Conservation (phyloP, 2,113 vertebrate species). For the Oxygymnocypris stewartii region DNA sequence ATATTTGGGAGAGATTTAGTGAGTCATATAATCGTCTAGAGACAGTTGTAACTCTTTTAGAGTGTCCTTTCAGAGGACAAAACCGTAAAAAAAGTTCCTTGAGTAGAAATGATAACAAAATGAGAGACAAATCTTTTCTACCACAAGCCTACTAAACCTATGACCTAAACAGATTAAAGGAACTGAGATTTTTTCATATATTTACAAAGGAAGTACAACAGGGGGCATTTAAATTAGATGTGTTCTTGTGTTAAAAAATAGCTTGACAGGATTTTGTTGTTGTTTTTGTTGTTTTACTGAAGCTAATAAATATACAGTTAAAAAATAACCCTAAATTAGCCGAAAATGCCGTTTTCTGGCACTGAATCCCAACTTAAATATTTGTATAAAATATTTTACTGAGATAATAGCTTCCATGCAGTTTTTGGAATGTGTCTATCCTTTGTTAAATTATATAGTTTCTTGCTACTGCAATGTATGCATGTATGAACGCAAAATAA, state of each 20-base stretch:
- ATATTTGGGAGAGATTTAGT: slow-evolving; percentile 54
- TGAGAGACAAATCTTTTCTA: slow-evolving; percentile 17
- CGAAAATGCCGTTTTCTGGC: not conserved
- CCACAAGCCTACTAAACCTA: slow-evolving; percentile 1
- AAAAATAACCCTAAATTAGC: not conserved
- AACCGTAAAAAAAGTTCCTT: slow-evolving; percentile 47
- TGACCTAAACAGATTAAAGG: slow-evolving; percentile 25
- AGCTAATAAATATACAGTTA: not conserved
- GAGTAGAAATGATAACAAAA: slow-evolving; percentile 46
- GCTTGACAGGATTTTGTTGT: not conserved
- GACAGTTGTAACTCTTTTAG: slow-evolving; percentile 40
- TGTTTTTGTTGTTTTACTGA: no score
- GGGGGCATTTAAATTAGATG: not conserved
- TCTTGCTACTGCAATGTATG: not conserved
- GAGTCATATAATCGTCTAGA: slow-evolving; percentile 44
- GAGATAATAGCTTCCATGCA: not conserved
- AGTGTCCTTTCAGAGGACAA: slow-evolving; percentile 54
- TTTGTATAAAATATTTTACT: not conserved
- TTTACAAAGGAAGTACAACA: not conserved
- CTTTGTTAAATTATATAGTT: not conserved
- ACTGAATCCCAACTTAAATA: not conserved
- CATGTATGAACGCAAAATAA: not conserved
- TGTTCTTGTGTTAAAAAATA: not conserved
- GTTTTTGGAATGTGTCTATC: not conserved
- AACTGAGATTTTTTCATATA: not conserved